Evolutionary conservation across 2,797 vertebrate genomes (phyloP).

Genomic region (Oreonectes daqikongensis): DNA sequence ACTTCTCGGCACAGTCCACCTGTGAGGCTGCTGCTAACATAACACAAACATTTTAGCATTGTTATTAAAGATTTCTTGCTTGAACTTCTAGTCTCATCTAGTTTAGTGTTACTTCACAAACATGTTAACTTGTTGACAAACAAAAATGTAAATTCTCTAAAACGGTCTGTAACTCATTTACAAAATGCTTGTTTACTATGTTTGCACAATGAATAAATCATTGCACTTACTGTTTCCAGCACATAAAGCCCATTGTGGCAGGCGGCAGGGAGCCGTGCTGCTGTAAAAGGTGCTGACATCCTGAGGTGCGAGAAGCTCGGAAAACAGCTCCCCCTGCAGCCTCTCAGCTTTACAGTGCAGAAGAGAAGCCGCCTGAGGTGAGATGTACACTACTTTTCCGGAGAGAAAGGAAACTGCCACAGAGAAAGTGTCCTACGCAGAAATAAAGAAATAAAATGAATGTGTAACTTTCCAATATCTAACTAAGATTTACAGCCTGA

Average conservation of each 20-base stretch:
- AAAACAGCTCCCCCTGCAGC: conserved; percentile 73
- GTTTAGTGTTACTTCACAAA: no score
- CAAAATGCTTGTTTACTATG: background rate
- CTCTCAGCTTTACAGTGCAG: conserved; percentile 71
- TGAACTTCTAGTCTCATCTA: background rate
- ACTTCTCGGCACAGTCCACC: conserved; percentile 73
- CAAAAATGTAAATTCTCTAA: no score
- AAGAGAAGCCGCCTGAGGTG: conserved; percentile 75
- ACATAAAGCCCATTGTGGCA: conserved; percentile 74
- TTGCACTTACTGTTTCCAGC: conserved; percentile 67
- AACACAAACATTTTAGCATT: no score
- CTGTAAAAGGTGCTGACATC: conserved; percentile 78
- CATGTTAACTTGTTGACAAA: no score
- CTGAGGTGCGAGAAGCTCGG: conserved; percentile 77
- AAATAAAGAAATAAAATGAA: background rate
- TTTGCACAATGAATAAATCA: background rate
- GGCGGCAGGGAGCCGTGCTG: conserved; percentile 71
- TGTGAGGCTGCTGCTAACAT: conserved; percentile 60
- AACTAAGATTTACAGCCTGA: background rate
- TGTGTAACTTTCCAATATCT: background rate
- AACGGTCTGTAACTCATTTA: background rate
- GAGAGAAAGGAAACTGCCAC: conserved; percentile 80
- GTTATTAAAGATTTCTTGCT: no score
- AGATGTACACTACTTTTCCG: conserved; percentile 78
- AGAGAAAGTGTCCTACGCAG: conserved; percentile 76